Conservation (phyloP, 2,113 vertebrate genomes). For the Stictonetta naevosa region DNA sequence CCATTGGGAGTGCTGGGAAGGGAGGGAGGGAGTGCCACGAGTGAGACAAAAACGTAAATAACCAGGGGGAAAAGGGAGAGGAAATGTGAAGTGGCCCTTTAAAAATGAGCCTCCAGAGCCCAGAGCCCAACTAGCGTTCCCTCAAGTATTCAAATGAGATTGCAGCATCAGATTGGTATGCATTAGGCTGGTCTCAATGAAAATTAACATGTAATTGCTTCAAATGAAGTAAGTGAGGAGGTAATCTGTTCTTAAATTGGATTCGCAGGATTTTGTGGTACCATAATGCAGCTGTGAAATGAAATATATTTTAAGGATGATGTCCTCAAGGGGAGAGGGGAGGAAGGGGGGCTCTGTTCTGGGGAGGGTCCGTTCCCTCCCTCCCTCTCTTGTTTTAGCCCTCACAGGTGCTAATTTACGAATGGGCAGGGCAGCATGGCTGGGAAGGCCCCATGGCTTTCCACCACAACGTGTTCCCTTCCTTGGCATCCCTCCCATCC, state of each 20-base stretch:
- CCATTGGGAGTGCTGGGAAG: neutral
- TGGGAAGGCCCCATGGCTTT: neutral
- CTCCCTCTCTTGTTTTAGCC: neutral
- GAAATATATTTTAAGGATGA: conserved; percentile 86
- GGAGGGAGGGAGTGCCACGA: neutral
- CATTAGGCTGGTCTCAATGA: conserved; percentile 89
- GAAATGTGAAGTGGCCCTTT: conserved; percentile 82
- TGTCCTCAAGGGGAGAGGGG: conserved; percentile 81
- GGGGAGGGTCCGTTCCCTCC: conserved; percentile 2
- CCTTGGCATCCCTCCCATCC: neutral
- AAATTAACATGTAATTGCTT: conserved; percentile 92
- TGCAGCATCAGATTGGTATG: conserved; percentile 87
- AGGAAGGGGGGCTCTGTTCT: neutral
- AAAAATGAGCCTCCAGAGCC: conserved; percentile 80
- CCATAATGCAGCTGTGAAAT: conserved; percentile 88
- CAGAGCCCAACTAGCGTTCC: conserved; percentile 70
- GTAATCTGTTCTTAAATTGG: conserved; percentile 92
- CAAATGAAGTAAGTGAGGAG: conserved; percentile 91
- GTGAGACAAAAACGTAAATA: conserved; percentile 8
- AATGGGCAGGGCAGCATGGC: too few relatives aligned
- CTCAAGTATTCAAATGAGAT: conserved; percentile 88
- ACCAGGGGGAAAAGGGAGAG: conserved; percentile 14
- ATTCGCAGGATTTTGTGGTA: conserved; percentile 88
- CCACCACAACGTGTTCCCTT: neutral
- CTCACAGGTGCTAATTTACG: conserved; percentile 12